A percentile compares a stretch with the other conserved stretches of the same genome.
Evolutionary conservation across 2,797 vertebrate genomes (phyloP).

Genomic region (Pseudochirops cupreus): DNA sequence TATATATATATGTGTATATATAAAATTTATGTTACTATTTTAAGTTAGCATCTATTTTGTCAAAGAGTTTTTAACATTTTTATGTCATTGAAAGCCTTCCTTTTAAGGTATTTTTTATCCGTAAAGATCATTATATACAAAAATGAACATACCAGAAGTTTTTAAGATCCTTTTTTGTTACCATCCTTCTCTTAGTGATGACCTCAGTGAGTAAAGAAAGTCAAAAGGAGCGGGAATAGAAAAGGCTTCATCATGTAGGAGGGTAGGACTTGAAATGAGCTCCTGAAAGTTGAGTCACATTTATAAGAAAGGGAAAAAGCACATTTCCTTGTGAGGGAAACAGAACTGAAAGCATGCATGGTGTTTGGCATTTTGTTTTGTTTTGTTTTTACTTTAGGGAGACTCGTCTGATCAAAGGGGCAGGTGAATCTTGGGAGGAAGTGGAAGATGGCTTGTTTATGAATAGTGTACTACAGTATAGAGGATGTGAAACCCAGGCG

Average conservation of each 20-base stretch:
- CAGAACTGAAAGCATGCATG: neutral
- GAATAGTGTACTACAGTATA: neutral
- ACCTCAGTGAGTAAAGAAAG: neutral
- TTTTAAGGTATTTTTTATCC: neutral
- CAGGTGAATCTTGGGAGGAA: neutral
- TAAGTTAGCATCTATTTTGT: neutral
- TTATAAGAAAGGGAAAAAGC: neutral
- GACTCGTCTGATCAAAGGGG: neutral
- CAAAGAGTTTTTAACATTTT: neutral
- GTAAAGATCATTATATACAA: neutral
- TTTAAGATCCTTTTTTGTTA: neutral
- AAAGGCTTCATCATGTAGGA: constrained; percentile 6
- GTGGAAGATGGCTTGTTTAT: neutral
- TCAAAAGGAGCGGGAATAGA: neutral
- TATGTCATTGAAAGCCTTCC: neutral
- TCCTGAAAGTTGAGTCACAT: neutral
- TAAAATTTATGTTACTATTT: neutral
- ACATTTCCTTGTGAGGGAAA: neutral
- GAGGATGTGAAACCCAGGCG: neutral
- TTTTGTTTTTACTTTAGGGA: neutral
- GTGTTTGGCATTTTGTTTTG: neutral
- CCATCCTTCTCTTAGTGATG: neutral
- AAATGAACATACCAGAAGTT: neutral
- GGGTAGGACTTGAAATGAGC: neutral
- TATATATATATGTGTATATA: neutral